Percentiles rank a stretch among this genome's conserved stretches.
Conservation (phyloP, 2,888 invertebrate species). For the Dynastes grantii region DNA sequence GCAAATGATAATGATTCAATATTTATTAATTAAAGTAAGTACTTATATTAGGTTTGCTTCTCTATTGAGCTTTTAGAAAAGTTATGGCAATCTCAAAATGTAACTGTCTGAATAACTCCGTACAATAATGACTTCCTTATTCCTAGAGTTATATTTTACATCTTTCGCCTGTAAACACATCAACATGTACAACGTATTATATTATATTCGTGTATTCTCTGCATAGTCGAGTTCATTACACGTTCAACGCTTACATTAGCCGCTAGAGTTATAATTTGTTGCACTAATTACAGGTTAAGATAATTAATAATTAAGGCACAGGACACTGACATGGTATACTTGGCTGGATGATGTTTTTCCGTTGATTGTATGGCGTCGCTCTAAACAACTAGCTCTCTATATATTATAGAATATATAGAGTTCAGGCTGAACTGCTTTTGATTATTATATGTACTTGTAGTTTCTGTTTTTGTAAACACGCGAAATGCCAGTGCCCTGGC, state of each 20-base stretch:
- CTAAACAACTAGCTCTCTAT: not conserved
- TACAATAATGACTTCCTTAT: conserved; percentile 24
- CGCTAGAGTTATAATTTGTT: conserved; percentile 28
- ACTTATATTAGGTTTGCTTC: no score
- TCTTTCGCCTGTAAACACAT: not conserved
- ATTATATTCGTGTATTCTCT: no score
- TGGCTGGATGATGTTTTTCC: not conserved
- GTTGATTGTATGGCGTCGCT: not conserved
- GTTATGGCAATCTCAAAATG: no score
- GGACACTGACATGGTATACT: conserved; percentile 70
- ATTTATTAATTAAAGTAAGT: no score
- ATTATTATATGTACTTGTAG: conserved; percentile 18
- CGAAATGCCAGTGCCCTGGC: conserved; percentile 93
- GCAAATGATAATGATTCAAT: not conserved
- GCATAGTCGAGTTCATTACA: not conserved
- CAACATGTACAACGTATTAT: not conserved
- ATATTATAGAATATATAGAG: conserved; percentile 17
- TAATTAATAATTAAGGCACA: conserved; percentile 60
- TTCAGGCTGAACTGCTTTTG: conserved; percentile 54
- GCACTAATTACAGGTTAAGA: conserved; percentile 40
- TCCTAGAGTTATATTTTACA: not conserved
- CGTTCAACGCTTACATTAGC: conserved; percentile 6
- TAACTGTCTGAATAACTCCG: no score
- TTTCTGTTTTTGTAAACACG: not conserved
- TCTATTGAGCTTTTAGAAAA: no score